Conservation (phyloP, 2,888 invertebrate genomes). For the Eristalis arbustorum region DNA sequence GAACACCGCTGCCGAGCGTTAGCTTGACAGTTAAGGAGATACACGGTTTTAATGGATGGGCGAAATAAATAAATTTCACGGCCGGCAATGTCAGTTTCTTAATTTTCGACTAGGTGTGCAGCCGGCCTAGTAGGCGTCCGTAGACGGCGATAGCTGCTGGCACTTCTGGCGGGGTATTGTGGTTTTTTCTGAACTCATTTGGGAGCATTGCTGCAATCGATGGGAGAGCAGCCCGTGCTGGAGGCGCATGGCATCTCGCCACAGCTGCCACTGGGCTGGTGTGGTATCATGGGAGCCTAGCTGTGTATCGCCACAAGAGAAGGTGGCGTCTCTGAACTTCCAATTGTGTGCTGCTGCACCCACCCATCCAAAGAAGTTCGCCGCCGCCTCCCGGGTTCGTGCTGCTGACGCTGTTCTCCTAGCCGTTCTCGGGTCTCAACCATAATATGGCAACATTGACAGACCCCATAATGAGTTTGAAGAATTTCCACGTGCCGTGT, state of each 20-base stretch:
- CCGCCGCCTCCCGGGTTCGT: neutral
- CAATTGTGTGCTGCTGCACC: neutral
- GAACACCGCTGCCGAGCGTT: neutral
- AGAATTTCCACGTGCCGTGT: neutral
- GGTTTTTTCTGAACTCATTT: constrained; percentile 54
- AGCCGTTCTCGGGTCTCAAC: neutral
- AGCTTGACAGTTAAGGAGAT: constrained; percentile 36
- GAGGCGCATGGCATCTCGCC: neutral
- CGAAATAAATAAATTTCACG: constrained; percentile 68
- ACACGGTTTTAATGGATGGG: constrained; percentile 53
- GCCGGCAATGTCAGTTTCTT: constrained; percentile 72
- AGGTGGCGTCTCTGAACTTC: constrained; percentile 67
- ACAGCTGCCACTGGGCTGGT: neutral
- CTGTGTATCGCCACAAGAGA: constrained; percentile 57
- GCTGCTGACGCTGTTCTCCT: neutral
- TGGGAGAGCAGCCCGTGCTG: constrained; percentile 47
- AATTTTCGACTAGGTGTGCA: constrained; percentile 71
- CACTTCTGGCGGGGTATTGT: neutral
- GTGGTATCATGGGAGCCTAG: constrained; percentile 50
- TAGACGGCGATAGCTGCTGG: neutral
- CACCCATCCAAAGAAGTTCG: neutral
- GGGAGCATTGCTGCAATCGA: constrained; percentile 51
- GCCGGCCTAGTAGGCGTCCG: neutral
- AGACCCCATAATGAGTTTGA: neutral
- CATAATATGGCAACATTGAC: neutral